Evolutionary conservation across 2,888 invertebrate species (phyloP).

Genomic region (Protodeltote pygarga): DNA sequence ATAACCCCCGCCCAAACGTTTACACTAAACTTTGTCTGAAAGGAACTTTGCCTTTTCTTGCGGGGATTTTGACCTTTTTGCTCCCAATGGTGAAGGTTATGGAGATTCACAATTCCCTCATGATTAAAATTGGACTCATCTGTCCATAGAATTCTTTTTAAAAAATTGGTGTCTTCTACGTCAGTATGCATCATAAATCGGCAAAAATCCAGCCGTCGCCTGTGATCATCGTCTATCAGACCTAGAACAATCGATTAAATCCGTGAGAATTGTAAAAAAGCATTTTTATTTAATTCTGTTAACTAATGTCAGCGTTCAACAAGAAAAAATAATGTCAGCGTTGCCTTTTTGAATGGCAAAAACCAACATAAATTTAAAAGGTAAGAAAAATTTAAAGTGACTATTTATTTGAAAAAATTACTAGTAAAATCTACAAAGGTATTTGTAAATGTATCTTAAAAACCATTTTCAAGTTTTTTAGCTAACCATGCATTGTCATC

Average conservation of each 20-base stretch:
- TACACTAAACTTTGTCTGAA: conserved; percentile 17
- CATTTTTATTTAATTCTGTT: no score
- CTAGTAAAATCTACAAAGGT: no score
- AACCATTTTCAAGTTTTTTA: no score
- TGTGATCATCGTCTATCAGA: neutral
- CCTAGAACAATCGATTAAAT: conserved; percentile 1
- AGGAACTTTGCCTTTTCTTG: conserved; percentile 18
- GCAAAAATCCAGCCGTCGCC: neutral
- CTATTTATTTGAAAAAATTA: no score
- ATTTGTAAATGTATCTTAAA: no score
- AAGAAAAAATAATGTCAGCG: no score
- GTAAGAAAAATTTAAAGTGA: no score
- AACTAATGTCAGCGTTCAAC: no score
- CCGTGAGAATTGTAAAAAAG: no score
- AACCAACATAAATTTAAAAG: no score
- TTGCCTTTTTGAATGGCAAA: no score
- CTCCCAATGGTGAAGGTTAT: conserved; percentile 27
- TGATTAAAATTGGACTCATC: conserved; percentile 19
- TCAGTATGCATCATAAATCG: conserved; percentile 1
- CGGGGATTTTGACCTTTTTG: conserved; percentile 25
- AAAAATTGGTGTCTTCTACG: conserved; percentile 14
- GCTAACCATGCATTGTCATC: no score
- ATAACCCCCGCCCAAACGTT: conserved; percentile 33
- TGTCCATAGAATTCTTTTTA: conserved; percentile 20
- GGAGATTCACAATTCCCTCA: conserved; percentile 24